These are phyloP conservation scores for Ciona savignyi DNA, from an alignment of 23 tunicate genomes.

Conservation along the genomic window DNA sequence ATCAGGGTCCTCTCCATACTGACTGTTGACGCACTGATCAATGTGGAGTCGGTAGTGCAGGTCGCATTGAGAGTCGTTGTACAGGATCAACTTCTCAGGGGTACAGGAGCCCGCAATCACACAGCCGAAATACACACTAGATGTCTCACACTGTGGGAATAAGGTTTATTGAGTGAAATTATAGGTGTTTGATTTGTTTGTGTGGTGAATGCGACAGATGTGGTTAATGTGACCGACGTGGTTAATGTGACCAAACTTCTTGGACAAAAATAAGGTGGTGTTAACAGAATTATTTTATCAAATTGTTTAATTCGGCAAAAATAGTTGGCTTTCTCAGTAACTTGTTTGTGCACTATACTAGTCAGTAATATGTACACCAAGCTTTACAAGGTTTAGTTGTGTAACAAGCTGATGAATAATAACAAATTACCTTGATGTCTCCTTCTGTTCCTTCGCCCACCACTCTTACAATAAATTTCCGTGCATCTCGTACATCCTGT, in stretches of 20 bases:
- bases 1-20: constrained; percentile 60
- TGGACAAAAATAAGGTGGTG: too few relatives aligned
- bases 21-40: constrained; percentile 64
- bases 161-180: too few relatives aligned
- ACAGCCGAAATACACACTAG: constrained; percentile 46
- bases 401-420: neutral
- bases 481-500: constrained; percentile 6
- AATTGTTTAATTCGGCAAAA: neutral
- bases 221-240: too few relatives aligned
- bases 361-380: too few relatives aligned
- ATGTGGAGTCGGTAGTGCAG: constrained; percentile 36
- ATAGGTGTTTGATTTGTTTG: too few relatives aligned
- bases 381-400: too few relatives aligned
- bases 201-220: too few relatives aligned
- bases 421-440: constrained; percentile 45
- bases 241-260: too few relatives aligned
- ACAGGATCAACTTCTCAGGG: constrained; percentile 25
- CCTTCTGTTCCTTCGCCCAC: constrained; percentile 71
- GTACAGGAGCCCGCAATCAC: constrained; percentile 42
- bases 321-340: neutral
- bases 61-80: constrained; percentile 70
- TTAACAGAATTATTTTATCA: too few relatives aligned
- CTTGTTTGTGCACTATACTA: neutral
- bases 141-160: constrained; percentile 42
- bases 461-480: constrained; percentile 25